Evolutionary conservation across 2,888 invertebrate species (phyloP).

Genomic region (Agriopis aurantiaria): DNA sequence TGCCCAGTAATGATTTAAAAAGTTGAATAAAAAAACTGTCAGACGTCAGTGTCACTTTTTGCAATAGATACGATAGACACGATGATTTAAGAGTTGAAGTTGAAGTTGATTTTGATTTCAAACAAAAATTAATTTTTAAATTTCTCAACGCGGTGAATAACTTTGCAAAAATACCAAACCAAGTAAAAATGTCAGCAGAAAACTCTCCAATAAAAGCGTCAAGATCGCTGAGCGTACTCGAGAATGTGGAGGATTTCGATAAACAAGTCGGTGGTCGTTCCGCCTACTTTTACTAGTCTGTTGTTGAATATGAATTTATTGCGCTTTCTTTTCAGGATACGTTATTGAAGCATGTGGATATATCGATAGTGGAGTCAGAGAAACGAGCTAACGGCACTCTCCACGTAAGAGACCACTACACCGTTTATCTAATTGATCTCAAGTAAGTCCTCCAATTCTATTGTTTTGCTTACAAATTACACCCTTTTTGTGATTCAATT

Average conservation of each 20-base stretch:
- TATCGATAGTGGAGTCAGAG: slow-evolving; percentile 91
- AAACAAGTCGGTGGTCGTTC: slow-evolving; percentile 68
- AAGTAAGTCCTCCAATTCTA: slow-evolving; percentile 85
- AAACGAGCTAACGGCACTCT: slow-evolving; percentile 91
- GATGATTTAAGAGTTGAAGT: too few relatives aligned
- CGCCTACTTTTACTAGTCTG: slow-evolving; percentile 66
- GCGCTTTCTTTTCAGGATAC: slow-evolving; percentile 82
- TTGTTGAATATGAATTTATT: slow-evolving; percentile 30
- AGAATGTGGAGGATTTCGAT: slow-evolving; percentile 74
- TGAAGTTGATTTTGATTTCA: slow-evolving; percentile 13
- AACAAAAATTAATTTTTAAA: slow-evolving; percentile 20
- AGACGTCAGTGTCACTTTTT: slow-evolving; percentile 18
- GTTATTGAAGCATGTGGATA: slow-evolving; percentile 90
- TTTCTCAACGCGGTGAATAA: slow-evolving; percentile 16
- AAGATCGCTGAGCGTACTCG: slow-evolving; percentile 65
- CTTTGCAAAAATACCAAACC: slow-evolving; percentile 17
- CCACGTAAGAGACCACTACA: slow-evolving; percentile 91
- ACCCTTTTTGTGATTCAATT: slow-evolving; percentile 53
- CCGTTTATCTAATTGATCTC: slow-evolving; percentile 92
- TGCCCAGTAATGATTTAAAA: too few relatives aligned
- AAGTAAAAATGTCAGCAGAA: slow-evolving; percentile 65
- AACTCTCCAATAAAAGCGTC: slow-evolving; percentile 70
- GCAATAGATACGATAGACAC: slow-evolving; percentile 13
- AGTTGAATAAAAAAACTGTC: neutral
- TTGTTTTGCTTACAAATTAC: slow-evolving; percentile 63